phyloP scores from a whole-genome alignment of 2,888 invertebrate species.

The Chamaedrilus cognettii region DNA sequence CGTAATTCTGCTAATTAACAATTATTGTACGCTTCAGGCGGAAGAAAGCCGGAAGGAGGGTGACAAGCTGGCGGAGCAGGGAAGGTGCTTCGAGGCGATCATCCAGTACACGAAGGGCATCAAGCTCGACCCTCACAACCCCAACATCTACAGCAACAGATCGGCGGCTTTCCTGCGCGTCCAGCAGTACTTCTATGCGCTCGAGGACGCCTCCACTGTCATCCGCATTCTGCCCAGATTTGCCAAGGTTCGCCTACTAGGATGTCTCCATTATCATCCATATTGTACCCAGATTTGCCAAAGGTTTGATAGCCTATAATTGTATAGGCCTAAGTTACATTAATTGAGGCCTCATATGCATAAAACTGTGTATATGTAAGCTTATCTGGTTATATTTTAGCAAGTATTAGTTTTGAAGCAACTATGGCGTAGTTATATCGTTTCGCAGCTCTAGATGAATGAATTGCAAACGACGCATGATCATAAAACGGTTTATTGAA shows the following conservation, averaged over 20 bases:
- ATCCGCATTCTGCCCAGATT: slow-evolving; percentile 75
- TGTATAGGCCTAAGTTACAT: no score
- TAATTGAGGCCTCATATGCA: no score
- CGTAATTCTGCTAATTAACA: neutral
- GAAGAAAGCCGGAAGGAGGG: slow-evolving; percentile 73
- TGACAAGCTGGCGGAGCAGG: slow-evolving; percentile 71
- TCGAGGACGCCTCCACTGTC: slow-evolving; percentile 77
- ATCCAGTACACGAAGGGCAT: slow-evolving; percentile 80
- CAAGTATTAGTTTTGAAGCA: neutral
- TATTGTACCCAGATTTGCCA: no score
- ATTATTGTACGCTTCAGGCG: slow-evolving; percentile 47
- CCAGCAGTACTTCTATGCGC: slow-evolving; percentile 75
- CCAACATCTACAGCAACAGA: slow-evolving; percentile 72
- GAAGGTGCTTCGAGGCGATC: slow-evolving; percentile 77
- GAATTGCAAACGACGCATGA: no score
- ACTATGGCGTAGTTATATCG: neutral
- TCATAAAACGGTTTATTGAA: no score
- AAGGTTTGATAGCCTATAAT: no score
- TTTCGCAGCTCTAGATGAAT: no score
- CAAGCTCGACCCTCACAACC: slow-evolving; percentile 72
- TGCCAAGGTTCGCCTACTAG: slow-evolving; percentile 68
- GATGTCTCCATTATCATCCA: no score
- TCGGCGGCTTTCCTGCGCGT: slow-evolving; percentile 78
- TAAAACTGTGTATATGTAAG: no score
- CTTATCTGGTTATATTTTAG: no score